A percentile compares a stretch with the other conserved stretches of the same genome.
These are phyloP conservation scores for Tribolium castaneum DNA, from an alignment of 1,140 invertebrate genomes.

Conservation along the genomic window DNA sequence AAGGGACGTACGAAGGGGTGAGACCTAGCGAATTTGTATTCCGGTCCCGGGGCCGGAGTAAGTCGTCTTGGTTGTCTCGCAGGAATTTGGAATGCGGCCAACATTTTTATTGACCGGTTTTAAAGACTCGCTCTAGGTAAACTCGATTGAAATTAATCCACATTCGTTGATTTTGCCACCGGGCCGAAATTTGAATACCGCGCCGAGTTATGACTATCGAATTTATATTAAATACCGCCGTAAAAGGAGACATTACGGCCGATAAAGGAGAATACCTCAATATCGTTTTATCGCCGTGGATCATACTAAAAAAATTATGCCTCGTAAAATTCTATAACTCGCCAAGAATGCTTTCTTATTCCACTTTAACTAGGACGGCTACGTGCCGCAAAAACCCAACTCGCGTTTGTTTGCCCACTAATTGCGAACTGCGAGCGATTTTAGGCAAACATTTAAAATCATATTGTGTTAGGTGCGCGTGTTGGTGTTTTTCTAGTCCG, in stretches of 20 bases:
- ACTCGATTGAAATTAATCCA: conserved; percentile 14
- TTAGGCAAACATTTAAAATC: conserved; percentile 9
- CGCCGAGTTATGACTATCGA: neutral
- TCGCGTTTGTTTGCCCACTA: neutral
- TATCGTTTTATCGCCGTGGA: conserved; percentile 28
- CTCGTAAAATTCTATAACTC: conserved; percentile 33
- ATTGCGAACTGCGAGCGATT: neutral
- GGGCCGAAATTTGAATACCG: neutral
- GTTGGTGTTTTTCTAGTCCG: neutral
- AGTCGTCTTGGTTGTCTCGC: conserved; percentile 43
- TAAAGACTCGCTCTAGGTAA: conserved; percentile 38
- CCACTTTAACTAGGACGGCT: neutral
- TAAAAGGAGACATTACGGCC: conserved; percentile 37
- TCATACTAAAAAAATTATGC: conserved; percentile 37
- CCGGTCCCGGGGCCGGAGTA: conserved; percentile 28
- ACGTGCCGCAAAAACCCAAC: neutral
- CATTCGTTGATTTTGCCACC: neutral
- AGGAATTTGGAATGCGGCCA: conserved; percentile 45
- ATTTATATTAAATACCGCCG: conserved; percentile 36
- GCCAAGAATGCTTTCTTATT: conserved; percentile 28
- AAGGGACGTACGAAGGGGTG: neutral
- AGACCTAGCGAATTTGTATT: conserved; percentile 44
- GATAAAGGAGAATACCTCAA: conserved; percentile 37
- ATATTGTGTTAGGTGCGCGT: conserved; percentile 18
- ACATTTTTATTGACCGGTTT: conserved; percentile 48